A percentile compares a stretch with the other conserved stretches of the same genome.
These are phyloP conservation scores for Neostethus bicornis DNA, from an alignment of 2,797 vertebrate genomes.

Conservation along the genomic window DNA sequence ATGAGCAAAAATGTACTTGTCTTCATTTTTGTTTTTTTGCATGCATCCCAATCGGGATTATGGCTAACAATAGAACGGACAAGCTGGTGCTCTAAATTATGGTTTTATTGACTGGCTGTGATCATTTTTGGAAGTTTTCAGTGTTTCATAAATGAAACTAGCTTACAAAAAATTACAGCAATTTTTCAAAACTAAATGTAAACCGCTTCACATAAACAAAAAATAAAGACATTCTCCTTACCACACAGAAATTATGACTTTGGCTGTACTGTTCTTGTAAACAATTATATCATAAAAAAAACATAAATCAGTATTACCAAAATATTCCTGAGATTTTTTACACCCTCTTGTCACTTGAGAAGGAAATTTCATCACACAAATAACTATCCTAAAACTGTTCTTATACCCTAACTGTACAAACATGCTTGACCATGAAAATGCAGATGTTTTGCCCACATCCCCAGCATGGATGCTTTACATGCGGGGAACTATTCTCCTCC, in stretches of 20 bases:
- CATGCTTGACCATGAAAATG: conserved; percentile 54
- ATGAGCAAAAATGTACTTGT: neutral
- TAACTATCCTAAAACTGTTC: neutral
- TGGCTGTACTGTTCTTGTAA: too few species aligned
- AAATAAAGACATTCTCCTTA: conserved; percentile 50
- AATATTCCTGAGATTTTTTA: conserved; percentile 5
- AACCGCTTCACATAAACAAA: neutral
- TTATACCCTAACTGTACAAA: conserved; percentile 18
- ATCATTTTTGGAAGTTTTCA: conserved; percentile 3
- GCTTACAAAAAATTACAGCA: neutral
- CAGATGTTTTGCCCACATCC: conserved; percentile 67
- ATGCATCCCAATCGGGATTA: conserved; percentile 5
- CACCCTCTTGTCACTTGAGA: rapidly evolving
- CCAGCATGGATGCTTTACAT: conserved; percentile 60
- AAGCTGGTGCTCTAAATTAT: neutral
- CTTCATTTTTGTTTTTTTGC: neutral
- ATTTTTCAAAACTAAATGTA: conserved; percentile 11
- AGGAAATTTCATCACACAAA: neutral
- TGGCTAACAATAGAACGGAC: neutral
- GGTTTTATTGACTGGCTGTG: conserved; percentile 22
- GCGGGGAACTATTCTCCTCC: conserved; percentile 26
- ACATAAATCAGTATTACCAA: too few species aligned
- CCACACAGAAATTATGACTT: conserved; percentile 14
- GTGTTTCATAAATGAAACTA: neutral
- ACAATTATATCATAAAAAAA: too few species aligned